Evolutionary conservation across 2,113 vertebrate species (phyloP), one percentile per base, ranked within the genome.

Genomic region (Hippocampus zosterae): DNA sequence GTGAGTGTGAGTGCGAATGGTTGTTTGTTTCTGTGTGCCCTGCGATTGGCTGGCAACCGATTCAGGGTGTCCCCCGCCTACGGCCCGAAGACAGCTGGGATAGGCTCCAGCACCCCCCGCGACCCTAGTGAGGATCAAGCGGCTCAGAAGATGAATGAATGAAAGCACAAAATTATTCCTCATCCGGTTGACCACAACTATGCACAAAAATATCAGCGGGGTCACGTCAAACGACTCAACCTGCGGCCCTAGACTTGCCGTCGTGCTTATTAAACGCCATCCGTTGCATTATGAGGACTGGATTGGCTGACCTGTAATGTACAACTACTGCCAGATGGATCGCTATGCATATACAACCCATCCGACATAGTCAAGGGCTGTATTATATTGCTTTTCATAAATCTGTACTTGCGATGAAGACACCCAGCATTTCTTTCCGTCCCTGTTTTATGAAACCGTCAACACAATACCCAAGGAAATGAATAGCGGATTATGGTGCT

Each of bases 311-410:
- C 68, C 84, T 66, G 42, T 73, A 71, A 41, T 46, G 73, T 71
- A 25, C 81, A 56, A 75, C 68, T n/a, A 7, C 69, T 55, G 50
- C 29, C 81, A 86, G 83, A 90, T 84, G 82, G 85, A 81, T 85
- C 70, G 69, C 75, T 79, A 69, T 70, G 78, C 61, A 71, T 75
- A 48, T 71, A 81, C 79, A 71, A 75, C 65, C 68, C 71, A 70
- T 87, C 84, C 83, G 81, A 86, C 83, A 68, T 68, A 57, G 57
- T 76, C 53, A 72, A 50, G 5, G 11, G 61, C 37, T 63, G n/a
- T 63, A 63, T 41, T 63, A 63, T 42, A 63, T 42, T 63, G 61
- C 61, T 63, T 63, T 33, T 41, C 37, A n/a, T 63, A 63, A 41
- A 41, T 61, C 59, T 37, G 33, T 11, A 61, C 59, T 10, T 18